Base-by-base conservation (phyloP, 2,797 vertebrate species). In the Spinibarbus caldwelli region DNA sequence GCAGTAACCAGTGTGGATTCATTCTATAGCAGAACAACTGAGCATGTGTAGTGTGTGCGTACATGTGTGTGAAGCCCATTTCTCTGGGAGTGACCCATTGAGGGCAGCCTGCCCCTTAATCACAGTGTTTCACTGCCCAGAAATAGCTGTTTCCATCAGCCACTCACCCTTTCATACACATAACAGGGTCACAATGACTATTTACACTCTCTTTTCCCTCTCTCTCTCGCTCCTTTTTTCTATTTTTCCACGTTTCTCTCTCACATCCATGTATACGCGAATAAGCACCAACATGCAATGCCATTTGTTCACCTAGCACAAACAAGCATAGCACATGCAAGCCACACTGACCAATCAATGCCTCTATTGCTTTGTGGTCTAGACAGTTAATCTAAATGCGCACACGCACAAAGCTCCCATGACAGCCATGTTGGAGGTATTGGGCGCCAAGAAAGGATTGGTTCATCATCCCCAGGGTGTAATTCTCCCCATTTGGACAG, bases 91-190 rank as follows among this genome's bases (percentile, higher is more conserved):
- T 82, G 83, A 85, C 45, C 71, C 78, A 86, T 86, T 86, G 87
- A 90, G 83, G 87, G 76, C 87, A 87, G 45, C 81, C 66, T 86
- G 82, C 66, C 85, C 17, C 64, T 88, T 88, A 90, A 90, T 86
- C 78, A 64, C 66, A 59, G 66, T 70, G 36, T 83, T 88, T 77
- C 77, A 80, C 62, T 23, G 43, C 72, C 29, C 86, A 86, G 87
- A 89, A 90, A 93, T 89, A 89, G 87, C 83, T 31, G 64, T 89
- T 82, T 92, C 86, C 82, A 91, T 91, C 89, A 91, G 71, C 47
- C 11, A 64, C 38, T 71, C 66, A 41, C 67, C 59, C 59, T 79
- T 26, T 41, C 82, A 57, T 52, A 62, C 85, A 62, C 68, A 83
- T 68, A 73, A 83, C 52, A 77, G 67, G 67, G 67, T 86, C 85